Conservation (phyloP, 2,888 invertebrate species). For the Stenchaetothrips biformis region DNA sequence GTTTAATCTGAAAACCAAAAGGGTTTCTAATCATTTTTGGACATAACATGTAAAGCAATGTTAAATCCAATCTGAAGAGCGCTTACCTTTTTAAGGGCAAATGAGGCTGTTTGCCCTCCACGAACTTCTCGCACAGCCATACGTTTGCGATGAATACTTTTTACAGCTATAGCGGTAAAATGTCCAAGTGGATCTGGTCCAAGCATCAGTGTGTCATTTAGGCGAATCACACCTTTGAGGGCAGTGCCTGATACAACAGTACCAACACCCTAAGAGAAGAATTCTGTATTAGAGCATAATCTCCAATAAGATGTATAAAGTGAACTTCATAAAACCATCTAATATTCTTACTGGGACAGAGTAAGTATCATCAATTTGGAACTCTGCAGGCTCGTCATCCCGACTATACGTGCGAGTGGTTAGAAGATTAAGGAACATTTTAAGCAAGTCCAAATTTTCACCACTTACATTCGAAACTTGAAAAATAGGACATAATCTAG, state of each 20-base stretch:
- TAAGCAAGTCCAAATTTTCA: conserved; percentile 85
- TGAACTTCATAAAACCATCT: neutral
- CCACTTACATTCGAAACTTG: conserved; percentile 98
- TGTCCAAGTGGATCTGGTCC: conserved; percentile 95
- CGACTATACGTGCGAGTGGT: conserved; percentile 81
- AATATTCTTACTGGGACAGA: conserved; percentile 72
- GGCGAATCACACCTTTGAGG: conserved; percentile 81
- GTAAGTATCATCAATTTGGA: conserved; percentile 97
- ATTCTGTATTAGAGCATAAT: conserved; percentile 22
- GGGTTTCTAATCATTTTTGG: neutral
- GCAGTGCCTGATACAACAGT: conserved; percentile 97
- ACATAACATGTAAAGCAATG: too few species aligned
- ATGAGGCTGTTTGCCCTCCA: conserved; percentile 96
- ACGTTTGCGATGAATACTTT: conserved; percentile 95
- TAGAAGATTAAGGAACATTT: conserved; percentile 93
- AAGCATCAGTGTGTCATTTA: conserved; percentile 87
- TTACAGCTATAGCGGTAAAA: conserved; percentile 86
- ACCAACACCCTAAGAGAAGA: conserved; percentile 75
- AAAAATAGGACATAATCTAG: conserved; percentile 95
- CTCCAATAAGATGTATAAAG: neutral
- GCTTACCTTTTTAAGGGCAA: conserved; percentile 83
- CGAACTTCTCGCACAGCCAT: conserved; percentile 97
- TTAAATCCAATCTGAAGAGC: too few species aligned
- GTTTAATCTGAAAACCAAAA: conserved; percentile 63
- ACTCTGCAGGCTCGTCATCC: conserved; percentile 86